phyloP scores from a whole-genome alignment of 2,888 invertebrate species.

The Parnassius orleans region DNA sequence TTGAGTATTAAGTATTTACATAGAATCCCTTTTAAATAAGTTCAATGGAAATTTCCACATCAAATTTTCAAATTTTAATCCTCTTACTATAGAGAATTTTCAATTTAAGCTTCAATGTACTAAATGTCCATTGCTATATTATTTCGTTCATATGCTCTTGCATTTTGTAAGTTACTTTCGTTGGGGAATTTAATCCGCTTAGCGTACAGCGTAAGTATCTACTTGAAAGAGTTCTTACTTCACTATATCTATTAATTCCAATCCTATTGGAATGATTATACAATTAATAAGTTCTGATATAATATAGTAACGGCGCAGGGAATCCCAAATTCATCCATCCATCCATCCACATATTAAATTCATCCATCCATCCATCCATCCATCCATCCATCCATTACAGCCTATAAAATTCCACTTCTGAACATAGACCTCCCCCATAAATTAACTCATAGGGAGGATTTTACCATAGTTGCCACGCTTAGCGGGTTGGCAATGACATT shows the following conservation, averaged over 20 bases:
- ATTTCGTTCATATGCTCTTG: conserved; percentile 23
- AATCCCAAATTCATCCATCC: too few species aligned
- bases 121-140: conserved; percentile 5
- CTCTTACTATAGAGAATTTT: conserved; percentile 22
- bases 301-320: too few species aligned
- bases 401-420: too few species aligned
- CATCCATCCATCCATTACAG: too few species aligned
- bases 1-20: too few species aligned
- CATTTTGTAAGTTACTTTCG: conserved; percentile 31
- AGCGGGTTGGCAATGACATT: too few species aligned
- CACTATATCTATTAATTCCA: conserved; percentile 50
- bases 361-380: too few species aligned
- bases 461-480: too few species aligned
- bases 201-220: conserved; percentile 55
- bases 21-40: neutral
- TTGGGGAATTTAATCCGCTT: conserved; percentile 70
- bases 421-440: too few species aligned
- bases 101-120: conserved; percentile 12
- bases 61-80: conserved; percentile 22
- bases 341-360: too few species aligned
- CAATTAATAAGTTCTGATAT: neutral
- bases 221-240: conserved; percentile 60
- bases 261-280: conserved; percentile 30
- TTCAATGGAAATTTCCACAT: conserved; percentile 10
- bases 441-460: too few species aligned